Conservation (phyloP, 2,113 vertebrate genomes). For the Callaeas wilsoni region DNA sequence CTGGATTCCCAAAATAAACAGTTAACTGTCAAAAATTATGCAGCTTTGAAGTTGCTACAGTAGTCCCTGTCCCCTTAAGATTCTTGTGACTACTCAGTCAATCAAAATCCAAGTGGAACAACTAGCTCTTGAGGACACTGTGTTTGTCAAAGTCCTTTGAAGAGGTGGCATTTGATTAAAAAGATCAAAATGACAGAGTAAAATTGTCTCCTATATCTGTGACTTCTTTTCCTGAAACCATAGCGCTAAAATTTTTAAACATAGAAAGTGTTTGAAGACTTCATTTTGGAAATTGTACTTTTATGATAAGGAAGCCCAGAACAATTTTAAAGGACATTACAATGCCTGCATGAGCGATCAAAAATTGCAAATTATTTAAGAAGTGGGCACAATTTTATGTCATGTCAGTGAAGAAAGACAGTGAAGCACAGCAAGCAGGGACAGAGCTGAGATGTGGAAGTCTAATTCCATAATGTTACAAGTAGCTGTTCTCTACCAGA, state of each 20-base stretch:
- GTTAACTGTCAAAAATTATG: background rate
- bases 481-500: background rate
- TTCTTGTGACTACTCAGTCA: background rate
- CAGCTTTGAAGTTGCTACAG: background rate
- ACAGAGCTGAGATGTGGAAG: background rate
- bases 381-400: background rate
- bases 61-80: background rate
- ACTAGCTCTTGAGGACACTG: background rate
- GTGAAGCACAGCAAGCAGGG: rapidly evolving
- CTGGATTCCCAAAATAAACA: background rate
- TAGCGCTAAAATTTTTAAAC: background rate
- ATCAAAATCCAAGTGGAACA: background rate
- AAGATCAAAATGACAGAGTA: background rate
- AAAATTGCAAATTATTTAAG: background rate
- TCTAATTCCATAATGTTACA: background rate
- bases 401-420: background rate
- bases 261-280: background rate
- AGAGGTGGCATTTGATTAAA: background rate
- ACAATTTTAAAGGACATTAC: background rate
- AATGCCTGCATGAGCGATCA: background rate
- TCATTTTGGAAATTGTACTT: background rate
- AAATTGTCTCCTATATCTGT: background rate
- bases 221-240: background rate
- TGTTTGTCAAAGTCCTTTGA: background rate
- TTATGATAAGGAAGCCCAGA: background rate